A percentile compares a stretch with the other conserved stretches of the same genome.
Conservation (phyloP, 2,797 vertebrate species). For the Lacerta bilineata region DNA sequence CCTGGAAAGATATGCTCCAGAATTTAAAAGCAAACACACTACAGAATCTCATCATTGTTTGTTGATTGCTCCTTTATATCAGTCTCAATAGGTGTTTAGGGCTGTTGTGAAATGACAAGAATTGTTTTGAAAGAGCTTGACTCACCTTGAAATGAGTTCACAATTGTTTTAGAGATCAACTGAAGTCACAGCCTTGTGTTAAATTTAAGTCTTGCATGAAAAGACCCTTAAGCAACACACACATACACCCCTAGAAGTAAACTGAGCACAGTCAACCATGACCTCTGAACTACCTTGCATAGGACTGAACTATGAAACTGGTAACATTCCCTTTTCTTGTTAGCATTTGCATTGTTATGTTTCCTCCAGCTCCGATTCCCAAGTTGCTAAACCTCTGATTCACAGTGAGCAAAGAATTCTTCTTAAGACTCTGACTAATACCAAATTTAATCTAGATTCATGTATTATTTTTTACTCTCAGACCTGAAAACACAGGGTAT, state of each 20-base stretch:
- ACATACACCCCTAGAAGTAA: not conserved
- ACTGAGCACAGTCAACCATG: not conserved
- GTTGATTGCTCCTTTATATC: too few relatives aligned
- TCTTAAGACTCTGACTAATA: not conserved
- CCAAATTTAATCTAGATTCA: not conserved
- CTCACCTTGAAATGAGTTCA: not conserved
- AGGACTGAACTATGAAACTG: not conserved
- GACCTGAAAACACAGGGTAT: not conserved
- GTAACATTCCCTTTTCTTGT: not conserved
- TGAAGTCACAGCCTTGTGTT: not conserved
- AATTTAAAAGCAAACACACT: too few relatives aligned
- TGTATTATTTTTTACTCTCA: not conserved
- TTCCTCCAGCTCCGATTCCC: not conserved
- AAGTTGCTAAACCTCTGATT: not conserved
- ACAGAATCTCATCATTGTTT: too few relatives aligned
- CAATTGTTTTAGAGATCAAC: not conserved
- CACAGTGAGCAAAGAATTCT: not conserved
- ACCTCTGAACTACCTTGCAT: not conserved
- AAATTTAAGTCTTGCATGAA: not conserved
- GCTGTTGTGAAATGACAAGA: too few relatives aligned
- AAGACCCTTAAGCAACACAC: not conserved
- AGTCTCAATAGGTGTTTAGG: too few relatives aligned
- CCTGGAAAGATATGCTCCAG: too few relatives aligned
- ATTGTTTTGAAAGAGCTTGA: too few relatives aligned
- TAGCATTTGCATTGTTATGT: not conserved